Conservation (phyloP, 2,888 invertebrate species). For the Hyles lineata region DNA sequence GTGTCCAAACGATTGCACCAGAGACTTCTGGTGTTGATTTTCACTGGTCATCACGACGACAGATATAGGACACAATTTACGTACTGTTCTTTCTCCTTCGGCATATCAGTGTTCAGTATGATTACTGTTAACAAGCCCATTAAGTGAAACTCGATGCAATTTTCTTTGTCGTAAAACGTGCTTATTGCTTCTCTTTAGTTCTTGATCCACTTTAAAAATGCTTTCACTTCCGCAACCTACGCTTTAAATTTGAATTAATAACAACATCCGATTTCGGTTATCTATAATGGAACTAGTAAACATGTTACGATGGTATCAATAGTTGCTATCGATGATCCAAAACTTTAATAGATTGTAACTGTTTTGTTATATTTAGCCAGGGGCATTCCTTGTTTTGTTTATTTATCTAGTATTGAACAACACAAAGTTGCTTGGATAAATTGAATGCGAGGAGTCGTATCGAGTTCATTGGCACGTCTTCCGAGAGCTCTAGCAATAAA, state of each 20-base stretch:
- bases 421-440: constrained; percentile 13
- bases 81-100: neutral
- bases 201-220: constrained; percentile 37
- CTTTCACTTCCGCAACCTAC: constrained; percentile 50
- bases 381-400: neutral
- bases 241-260: constrained; percentile 40
- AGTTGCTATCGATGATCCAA: constrained; percentile 10
- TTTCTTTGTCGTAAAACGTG: constrained; percentile 18
- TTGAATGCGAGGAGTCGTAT: constrained; percentile 9
- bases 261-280: constrained; percentile 29
- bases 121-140: constrained; percentile 9
- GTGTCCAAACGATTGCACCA: constrained; percentile 35
- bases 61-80: constrained; percentile 8
- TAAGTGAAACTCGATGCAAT: constrained; percentile 10
- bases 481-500: constrained; percentile 6
- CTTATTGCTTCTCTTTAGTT: constrained; percentile 18
- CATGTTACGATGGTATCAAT: constrained; percentile 6
- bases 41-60: constrained; percentile 7
- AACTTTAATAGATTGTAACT: constrained; percentile 21
- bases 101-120: neutral
- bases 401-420: neutral
- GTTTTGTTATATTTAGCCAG: constrained; percentile 8
- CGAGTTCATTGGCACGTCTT: constrained; percentile 25
- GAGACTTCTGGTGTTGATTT: constrained; percentile 32
- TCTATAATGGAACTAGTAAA: constrained; percentile 21